A percentile compares a stretch with the other conserved stretches of the same genome.
phyloP scores from a whole-genome alignment of 2,888 invertebrate genomes.

The Acleris sparsana region DNA sequence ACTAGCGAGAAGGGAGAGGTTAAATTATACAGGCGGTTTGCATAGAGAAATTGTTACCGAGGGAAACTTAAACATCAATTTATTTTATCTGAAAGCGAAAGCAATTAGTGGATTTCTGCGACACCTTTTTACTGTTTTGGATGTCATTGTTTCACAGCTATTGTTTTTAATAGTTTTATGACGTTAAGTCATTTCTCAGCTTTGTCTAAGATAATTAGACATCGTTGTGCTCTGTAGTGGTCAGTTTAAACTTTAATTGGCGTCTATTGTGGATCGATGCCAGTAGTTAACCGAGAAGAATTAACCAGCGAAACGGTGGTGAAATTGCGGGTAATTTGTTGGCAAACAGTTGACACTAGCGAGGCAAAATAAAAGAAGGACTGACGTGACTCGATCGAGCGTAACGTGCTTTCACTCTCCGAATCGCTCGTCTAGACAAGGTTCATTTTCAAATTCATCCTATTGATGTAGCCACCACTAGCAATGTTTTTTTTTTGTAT shows the following conservation, averaged over 20 bases:
- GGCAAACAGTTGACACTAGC: conserved; percentile 62
- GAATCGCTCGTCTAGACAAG: conserved; percentile 51
- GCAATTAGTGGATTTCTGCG: conserved; percentile 38
- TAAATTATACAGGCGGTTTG: conserved; percentile 13
- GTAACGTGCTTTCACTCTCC: conserved; percentile 74
- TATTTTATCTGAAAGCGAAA: conserved; percentile 42
- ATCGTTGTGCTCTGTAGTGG: neutral
- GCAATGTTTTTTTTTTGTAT: too few relatives aligned
- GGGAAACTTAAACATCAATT: conserved; percentile 41
- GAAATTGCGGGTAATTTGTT: conserved; percentile 52
- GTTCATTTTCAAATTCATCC: conserved; percentile 48
- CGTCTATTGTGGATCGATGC: conserved; percentile 10
- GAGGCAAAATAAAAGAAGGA: conserved; percentile 58
- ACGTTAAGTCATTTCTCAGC: neutral
- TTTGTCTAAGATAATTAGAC: conserved; percentile 11
- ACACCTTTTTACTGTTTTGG: neutral
- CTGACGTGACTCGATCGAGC: conserved; percentile 66
- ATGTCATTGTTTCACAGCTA: conserved; percentile 3
- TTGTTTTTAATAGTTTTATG: neutral
- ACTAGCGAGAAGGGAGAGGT: conserved; percentile 14
- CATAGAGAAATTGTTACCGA: conserved; percentile 33
- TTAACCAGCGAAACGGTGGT: conserved; percentile 50
- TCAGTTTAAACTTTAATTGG: conserved; percentile 8
- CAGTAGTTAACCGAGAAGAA: conserved; percentile 45
- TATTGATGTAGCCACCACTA: neutral